Percentiles rank a stretch among this genome's conserved stretches.
phyloP scores from a whole-genome alignment of 2,888 invertebrate genomes.

The Leptinotarsa haldemani region DNA sequence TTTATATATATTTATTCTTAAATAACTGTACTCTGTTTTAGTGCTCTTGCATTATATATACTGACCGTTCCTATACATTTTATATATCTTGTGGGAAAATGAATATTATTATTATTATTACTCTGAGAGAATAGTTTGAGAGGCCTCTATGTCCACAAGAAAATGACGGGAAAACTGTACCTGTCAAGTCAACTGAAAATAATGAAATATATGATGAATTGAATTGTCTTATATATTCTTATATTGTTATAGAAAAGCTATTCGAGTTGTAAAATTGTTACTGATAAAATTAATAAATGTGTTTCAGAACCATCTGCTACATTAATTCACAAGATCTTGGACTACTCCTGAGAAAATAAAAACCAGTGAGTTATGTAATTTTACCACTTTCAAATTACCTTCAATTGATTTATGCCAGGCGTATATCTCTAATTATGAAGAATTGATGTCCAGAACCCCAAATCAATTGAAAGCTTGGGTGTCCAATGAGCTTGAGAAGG shows the following conservation, averaged over 20 bases:
- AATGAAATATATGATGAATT: too few species aligned
- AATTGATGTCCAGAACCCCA: constrained; percentile 17
- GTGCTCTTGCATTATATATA: too few species aligned
- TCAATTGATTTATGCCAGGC: constrained; percentile 22
- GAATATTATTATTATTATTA: too few species aligned
- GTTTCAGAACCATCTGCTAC: constrained; percentile 22
- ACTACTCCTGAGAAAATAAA: constrained; percentile 17
- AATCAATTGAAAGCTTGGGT: constrained; percentile 24
- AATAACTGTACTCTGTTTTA: too few species aligned
- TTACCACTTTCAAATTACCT: constrained; percentile 20
- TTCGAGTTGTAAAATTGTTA: not conserved
- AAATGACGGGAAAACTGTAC: too few species aligned
- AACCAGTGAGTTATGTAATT: constrained; percentile 15
- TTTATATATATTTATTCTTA: too few species aligned
- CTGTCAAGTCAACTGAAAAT: too few species aligned
- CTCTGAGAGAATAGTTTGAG: too few species aligned
- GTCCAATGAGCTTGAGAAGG: constrained; percentile 22
- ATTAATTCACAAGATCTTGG: constrained; percentile 15
- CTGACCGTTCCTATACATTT: too few species aligned
- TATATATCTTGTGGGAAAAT: too few species aligned
- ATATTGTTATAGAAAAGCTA: constrained; percentile 1
- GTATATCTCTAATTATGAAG: constrained; percentile 17
- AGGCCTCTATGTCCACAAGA: too few species aligned
- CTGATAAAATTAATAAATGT: not conserved
- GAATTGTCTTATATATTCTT: too few species aligned